phyloP scores from a whole-genome alignment of 2,797 vertebrate genomes.

The Gymnopithys bicolor region DNA sequence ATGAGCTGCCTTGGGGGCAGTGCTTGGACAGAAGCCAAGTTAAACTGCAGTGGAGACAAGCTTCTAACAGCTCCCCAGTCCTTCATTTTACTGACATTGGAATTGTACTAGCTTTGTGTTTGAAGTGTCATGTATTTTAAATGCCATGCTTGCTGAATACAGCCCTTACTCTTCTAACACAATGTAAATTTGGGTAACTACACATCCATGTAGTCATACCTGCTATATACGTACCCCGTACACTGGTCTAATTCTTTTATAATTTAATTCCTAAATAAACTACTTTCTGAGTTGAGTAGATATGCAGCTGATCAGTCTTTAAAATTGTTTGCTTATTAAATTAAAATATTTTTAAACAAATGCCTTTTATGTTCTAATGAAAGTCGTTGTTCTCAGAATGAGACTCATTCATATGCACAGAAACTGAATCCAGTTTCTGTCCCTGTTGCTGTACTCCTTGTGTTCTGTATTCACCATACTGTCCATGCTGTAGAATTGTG shows the following conservation, averaged over 20 bases:
- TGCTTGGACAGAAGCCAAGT: background rate
- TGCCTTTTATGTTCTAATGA: background rate
- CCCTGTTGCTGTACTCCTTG: background rate
- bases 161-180: background rate
- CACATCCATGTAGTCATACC: background rate
- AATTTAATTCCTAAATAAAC: conserved; percentile 12
- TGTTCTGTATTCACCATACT: background rate
- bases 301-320: background rate
- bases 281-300: background rate
- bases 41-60: background rate
- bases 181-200: background rate
- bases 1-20: background rate
- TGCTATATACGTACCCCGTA: background rate
- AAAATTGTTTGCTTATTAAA: background rate
- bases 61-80: background rate
- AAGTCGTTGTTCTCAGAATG: conserved; percentile 77
- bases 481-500: conserved; percentile 45
- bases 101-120: background rate
- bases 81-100: background rate
- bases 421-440: conserved; percentile 21
- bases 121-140: background rate
- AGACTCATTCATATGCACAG: background rate
- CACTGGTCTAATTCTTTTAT: background rate
- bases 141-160: background rate
- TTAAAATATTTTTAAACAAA: background rate